Base-by-base conservation (phyloP, 2,113 vertebrate genomes). In the Xiphophorus maculatus region DNA sequence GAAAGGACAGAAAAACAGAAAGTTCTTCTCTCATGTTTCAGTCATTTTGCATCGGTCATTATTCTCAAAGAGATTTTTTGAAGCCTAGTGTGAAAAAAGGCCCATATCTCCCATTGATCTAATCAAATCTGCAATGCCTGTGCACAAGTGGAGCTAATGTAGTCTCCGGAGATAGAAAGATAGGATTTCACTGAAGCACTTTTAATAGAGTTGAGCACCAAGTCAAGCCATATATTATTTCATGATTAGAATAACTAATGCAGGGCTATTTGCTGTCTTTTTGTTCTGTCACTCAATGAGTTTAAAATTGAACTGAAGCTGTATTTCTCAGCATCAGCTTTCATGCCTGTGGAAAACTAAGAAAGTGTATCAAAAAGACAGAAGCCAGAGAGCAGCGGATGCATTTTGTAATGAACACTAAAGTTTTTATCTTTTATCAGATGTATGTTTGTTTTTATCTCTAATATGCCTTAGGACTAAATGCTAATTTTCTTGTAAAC, bases 51-150 rank as follows among this genome's bases (percentile, higher is more conserved):
- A 17, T 73, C 13, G 25, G 30, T 22, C 61, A 5, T 88, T 30
- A 68, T 48, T 70, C 69, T 71, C 37, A 72, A 37, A 84, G 63
- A 13, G 42, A 30, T 69, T 66, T 74, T 82, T 90, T 67, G 37
- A 83, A 75, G 63, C 44, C 2, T 11, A 14, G 51, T 65, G 51
- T 66, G 44, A 71, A 30, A 58, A 75, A 67, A 68, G 69, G 92
- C 68, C 81, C 48, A 81, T 78, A 80, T 90, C 84, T 83, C 25
- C 32, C 12, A 3, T 9, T 48, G 54, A 86, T 84, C 83, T 65
- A 77, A 91, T 85, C 80, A 90, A 82, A 86, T 84, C 66, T 80
- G 82, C 68, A 79, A 84, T 71, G 63, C 69, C 74, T 78, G 63
- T 5, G 19, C 60, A 73, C 35, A 71, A 78, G 71, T 60, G 65